Base-by-base conservation (phyloP, 2,888 invertebrate species). In the Sthenelais limicola region DNA sequence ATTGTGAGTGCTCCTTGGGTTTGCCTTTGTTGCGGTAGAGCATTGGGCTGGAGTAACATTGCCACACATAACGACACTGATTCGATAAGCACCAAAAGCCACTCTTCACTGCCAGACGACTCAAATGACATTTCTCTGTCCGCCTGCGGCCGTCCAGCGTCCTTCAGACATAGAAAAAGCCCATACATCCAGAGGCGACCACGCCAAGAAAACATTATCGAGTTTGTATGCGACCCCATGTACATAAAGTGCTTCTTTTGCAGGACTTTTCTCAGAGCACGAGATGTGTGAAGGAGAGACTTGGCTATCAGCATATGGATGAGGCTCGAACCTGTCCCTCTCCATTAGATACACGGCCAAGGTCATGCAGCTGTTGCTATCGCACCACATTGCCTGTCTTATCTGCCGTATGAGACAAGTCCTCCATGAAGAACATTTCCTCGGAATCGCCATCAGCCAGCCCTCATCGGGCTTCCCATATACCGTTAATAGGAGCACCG, bases 241-340 rank as follows among this genome's bases (percentile, higher is more conserved):
- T 62, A 62, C 62, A 21, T 38, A 35, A 62, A 62, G 35, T 35
- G 62, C 35, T 62, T 62, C 62, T 62, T 62, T 62, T 35, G 24
- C 38, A 35, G 35, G 62, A 62, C 62, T 21, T 38, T 62, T 62
- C 62, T n/a, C 26, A 21, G 38, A 28, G 24, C 28, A 15, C 62
- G n/a, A 62, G 62, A 35, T 24, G 1, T 15, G 24, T 9, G 24
- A 43, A 62, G 43, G n/a, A n/a, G n/a, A n/a, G n/a, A n/a, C n/a
- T n/a, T n/a, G n/a, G 38, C 62, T 43, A 62, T 62, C 62, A 62
- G 38, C 62, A 62, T 62, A 35, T 62, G 62, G 43, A 62, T 62
- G 62, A 18, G 35, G 38, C 56, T 3, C 24, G 2, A 26, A n/a
- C n/a, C n/a, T n/a, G n/a, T n/a, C n/a, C 56, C 21, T 56, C 30